A percentile compares a stretch with the other conserved stretches of the same genome.
Conservation (phyloP, 2,113 vertebrate species). For the Diadophis punctatus region DNA sequence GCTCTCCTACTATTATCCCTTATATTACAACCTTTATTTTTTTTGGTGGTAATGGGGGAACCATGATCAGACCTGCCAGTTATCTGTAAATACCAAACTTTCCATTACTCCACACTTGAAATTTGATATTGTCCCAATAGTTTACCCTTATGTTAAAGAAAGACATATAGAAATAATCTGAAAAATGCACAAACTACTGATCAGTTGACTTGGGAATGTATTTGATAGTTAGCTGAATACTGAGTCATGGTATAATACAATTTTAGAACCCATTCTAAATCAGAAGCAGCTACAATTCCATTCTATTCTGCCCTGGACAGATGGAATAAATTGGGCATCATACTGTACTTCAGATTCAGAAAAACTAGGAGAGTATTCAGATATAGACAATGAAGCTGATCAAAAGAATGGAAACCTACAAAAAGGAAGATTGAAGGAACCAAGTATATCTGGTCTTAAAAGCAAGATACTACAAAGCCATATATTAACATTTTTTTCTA, state of each 20-base stretch:
- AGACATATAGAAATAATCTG: neutral
- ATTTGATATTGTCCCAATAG: neutral
- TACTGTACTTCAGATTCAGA: neutral
- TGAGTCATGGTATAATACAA: neutral
- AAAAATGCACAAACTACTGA: neutral
- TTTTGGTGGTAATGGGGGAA: neutral
- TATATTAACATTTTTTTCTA: neutral
- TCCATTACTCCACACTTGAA: neutral
- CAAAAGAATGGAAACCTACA: neutral
- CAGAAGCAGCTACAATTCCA: neutral
- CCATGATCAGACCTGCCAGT: neutral
- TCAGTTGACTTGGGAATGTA: neutral
- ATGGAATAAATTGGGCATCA: neutral
- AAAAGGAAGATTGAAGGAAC: neutral
- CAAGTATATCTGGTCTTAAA: neutral
- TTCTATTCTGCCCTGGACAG: neutral
- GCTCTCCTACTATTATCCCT: neutral
- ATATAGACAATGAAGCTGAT: neutral
- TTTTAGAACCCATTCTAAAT: neutral
- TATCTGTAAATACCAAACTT: neutral
- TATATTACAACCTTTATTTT: neutral
- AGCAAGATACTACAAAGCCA: neutral
- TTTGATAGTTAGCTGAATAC: neutral
- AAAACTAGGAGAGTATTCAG: neutral
- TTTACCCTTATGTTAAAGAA: neutral